Percentiles rank a stretch among this genome's conserved stretches.
Evolutionary conservation across 2,797 vertebrate genomes (phyloP).

Genomic region (Xiphophorus birchmanni): DNA sequence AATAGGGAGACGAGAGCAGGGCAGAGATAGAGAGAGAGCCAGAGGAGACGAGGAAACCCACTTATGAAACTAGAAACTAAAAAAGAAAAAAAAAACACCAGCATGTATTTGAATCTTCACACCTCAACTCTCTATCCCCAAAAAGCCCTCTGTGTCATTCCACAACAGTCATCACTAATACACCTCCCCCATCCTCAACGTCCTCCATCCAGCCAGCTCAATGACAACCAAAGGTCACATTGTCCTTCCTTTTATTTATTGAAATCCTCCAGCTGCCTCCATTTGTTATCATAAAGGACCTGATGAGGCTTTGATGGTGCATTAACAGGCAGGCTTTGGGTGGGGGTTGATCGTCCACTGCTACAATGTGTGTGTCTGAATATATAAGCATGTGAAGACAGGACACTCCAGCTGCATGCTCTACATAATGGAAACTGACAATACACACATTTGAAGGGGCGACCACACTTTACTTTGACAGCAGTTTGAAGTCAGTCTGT

Average conservation of each 20-base stretch:
- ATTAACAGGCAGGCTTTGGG: slow-evolving; percentile 15
- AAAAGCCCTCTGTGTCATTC: slow-evolving; percentile 9
- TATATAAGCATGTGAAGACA: slow-evolving; percentile 21
- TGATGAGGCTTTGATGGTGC: slow-evolving; percentile 53
- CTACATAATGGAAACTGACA: slow-evolving; percentile 26
- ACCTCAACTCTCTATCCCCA: slow-evolving; percentile 6
- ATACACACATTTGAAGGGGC: slow-evolving; percentile 13
- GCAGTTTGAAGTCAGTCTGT: slow-evolving; percentile 31
- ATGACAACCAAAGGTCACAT: slow-evolving; percentile 80
- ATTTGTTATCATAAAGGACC: slow-evolving; percentile 57
- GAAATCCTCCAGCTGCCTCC: slow-evolving; percentile 33
- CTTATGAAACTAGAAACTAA: slow-evolving; percentile 33
- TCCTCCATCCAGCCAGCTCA: slow-evolving; percentile 53
- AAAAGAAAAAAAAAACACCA: background rate
- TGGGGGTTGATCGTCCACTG: slow-evolving; percentile 8
- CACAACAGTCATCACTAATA: slow-evolving; percentile 1
- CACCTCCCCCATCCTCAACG: slow-evolving; percentile 1
- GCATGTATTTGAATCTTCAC: slow-evolving; percentile 15
- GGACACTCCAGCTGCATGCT: slow-evolving; percentile 30
- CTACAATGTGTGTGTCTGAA: slow-evolving; percentile 16
- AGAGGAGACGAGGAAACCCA: slow-evolving; percentile 37
- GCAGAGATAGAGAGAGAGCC: background rate
- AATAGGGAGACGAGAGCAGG: slow-evolving; percentile 27
- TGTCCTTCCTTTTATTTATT: slow-evolving; percentile 47
- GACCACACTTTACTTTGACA: slow-evolving; percentile 23